Conservation (phyloP, 1,140 invertebrate species). For the Nomia melanderi region DNA sequence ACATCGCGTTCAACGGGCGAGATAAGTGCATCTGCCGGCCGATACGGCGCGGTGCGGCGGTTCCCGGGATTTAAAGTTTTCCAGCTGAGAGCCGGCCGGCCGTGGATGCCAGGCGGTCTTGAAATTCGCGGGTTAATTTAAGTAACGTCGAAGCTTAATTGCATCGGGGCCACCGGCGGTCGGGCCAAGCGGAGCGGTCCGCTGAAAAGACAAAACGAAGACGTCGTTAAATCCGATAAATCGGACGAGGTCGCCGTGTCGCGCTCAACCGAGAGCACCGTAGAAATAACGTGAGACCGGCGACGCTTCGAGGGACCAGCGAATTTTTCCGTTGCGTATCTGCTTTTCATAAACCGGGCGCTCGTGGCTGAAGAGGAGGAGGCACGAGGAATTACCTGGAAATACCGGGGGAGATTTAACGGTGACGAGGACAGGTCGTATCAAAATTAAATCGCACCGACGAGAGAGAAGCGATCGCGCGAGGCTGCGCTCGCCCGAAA, state of each 20-base stretch:
- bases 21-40: conserved; percentile 68
- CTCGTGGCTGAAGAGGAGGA: too few relatives aligned
- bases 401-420: conserved; percentile 4
- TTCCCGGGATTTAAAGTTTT: conserved; percentile 53
- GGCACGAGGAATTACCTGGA: neutral
- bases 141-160: conserved; percentile 18
- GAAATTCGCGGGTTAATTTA: conserved; percentile 35
- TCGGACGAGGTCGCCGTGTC: neutral
- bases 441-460: conserved; percentile 16
- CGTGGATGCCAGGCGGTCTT: conserved; percentile 1
- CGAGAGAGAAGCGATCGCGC: conserved; percentile 23
- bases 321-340: neutral
- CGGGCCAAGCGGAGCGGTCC: too few relatives aligned
- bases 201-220: neutral
- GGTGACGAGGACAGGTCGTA: neutral
- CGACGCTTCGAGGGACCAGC: neutral
- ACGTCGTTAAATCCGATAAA: conserved; percentile 17
- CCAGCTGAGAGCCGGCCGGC: neutral
- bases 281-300: neutral
- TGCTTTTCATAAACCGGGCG: neutral
- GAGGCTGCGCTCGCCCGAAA: conserved; percentile 21
- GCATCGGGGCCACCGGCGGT: neutral
- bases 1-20: conserved; percentile 52
- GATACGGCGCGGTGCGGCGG: conserved; percentile 53
- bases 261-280: neutral